Evolutionary conservation across 2,888 invertebrate species (phyloP).

Genomic region (Drosophila longiperda): DNA sequence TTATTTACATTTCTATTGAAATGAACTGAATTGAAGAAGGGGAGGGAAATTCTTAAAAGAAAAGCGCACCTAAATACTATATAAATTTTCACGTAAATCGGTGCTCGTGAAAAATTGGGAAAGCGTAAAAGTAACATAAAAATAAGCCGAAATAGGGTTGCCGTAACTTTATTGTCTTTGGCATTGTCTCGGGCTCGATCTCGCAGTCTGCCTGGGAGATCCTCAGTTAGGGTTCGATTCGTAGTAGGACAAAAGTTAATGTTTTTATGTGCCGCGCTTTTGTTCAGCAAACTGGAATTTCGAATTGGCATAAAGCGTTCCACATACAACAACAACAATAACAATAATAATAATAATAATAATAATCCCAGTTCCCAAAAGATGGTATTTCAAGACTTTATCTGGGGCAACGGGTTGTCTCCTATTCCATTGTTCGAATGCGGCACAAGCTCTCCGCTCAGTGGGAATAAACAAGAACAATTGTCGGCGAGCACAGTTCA

Average conservation of each 20-base stretch:
- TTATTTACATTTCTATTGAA: slow-evolving; percentile 83
- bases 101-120: slow-evolving; percentile 65
- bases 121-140: slow-evolving; percentile 70
- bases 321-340: slow-evolving; percentile 28
- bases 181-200: slow-evolving; percentile 35
- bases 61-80: slow-evolving; percentile 46
- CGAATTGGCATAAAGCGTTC: slow-evolving; percentile 60
- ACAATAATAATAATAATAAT: slow-evolving; percentile 55
- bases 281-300: slow-evolving; percentile 72
- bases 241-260: slow-evolving; percentile 67
- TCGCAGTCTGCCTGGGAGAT: slow-evolving; percentile 25
- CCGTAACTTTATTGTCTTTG: slow-evolving; percentile 34
- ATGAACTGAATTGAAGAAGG: slow-evolving; percentile 62
- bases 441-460: slow-evolving; percentile 29
- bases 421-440: slow-evolving; percentile 31
- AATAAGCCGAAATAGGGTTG: slow-evolving; percentile 53
- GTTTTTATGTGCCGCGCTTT: slow-evolving; percentile 67
- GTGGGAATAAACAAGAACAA: slow-evolving; percentile 27
- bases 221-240: slow-evolving; percentile 21
- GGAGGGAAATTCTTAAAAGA: slow-evolving; percentile 7
- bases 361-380: slow-evolving; percentile 34
- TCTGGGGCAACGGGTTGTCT: slow-evolving; percentile 56
- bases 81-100: slow-evolving; percentile 29
- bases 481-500: slow-evolving; percentile 21
- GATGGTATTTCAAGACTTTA: slow-evolving; percentile 39